phyloP scores from a whole-genome alignment of 2,797 vertebrate species.

The Cirrhinus mrigala region DNA sequence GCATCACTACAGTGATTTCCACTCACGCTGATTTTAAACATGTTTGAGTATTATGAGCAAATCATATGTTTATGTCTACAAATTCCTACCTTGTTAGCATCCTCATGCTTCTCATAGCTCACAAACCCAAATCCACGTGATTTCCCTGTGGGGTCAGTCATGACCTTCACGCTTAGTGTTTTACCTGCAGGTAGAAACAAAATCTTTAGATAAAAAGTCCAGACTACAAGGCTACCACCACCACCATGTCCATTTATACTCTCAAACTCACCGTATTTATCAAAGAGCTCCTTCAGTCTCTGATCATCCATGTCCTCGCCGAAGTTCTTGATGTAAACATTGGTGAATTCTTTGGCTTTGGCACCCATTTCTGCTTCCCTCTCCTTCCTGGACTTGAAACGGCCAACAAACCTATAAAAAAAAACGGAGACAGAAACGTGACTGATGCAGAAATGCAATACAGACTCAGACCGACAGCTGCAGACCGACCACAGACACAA shows the following conservation, averaged over 20 bases:
- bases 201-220: not conserved
- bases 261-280: slow-evolving; percentile 90
- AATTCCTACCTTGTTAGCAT: slow-evolving; percentile 91
- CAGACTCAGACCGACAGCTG: slow-evolving; percentile 26
- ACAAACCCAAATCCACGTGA: slow-evolving; percentile 99
- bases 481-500: not conserved
- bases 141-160: slow-evolving; percentile 95
- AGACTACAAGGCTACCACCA: too few relatives aligned
- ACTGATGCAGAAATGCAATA: slow-evolving; percentile 36
- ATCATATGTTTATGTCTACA: not conserved
- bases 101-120: slow-evolving; percentile 98
- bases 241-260: not conserved
- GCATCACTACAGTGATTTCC: not conserved
- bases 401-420: slow-evolving; percentile 90
- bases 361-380: slow-evolving; percentile 96
- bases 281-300: slow-evolving; percentile 91
- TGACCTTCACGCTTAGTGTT: slow-evolving; percentile 97
- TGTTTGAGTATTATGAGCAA: not conserved
- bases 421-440: slow-evolving; percentile 43
- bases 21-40: not conserved
- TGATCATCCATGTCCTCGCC: slow-evolving; percentile 96
- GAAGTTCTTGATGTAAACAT: slow-evolving; percentile 99
- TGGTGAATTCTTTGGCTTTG: slow-evolving; percentile 99
- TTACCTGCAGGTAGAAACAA: slow-evolving; percentile 83
- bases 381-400: slow-evolving; percentile 98